Conservation (phyloP, 2,888 invertebrate species). For the Liposcelis brunnea region DNA sequence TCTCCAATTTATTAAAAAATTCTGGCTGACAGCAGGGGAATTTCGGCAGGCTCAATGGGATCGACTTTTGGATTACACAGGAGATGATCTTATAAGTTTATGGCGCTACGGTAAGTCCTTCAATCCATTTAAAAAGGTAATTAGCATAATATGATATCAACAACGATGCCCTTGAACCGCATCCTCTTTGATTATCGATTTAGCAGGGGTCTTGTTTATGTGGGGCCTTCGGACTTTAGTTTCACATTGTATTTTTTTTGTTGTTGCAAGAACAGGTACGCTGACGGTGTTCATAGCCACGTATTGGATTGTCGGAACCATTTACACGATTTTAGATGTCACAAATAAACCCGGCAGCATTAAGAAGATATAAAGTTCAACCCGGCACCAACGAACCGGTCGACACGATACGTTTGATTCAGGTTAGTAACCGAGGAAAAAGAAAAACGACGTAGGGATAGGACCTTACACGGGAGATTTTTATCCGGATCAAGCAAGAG, state of each 20-base stretch:
- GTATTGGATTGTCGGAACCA: constrained; percentile 57
- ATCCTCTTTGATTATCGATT: too few relatives aligned
- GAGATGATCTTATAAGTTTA: neutral
- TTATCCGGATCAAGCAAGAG: too few relatives aligned
- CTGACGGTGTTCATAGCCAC: constrained; percentile 40
- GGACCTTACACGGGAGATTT: too few relatives aligned
- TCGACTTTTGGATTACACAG: constrained; percentile 9
- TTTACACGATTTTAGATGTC: constrained; percentile 56
- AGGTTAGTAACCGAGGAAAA: constrained; percentile 26
- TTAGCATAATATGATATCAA: too few relatives aligned
- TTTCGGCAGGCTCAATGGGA: constrained; percentile 75
- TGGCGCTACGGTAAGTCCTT: constrained; percentile 1
- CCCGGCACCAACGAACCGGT: constrained; percentile 65
- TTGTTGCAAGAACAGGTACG: constrained; percentile 25
- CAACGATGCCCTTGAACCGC: too few relatives aligned
- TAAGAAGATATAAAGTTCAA: constrained; percentile 65
- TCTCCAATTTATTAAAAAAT: constrained; percentile 29
- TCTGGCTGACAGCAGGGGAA: constrained; percentile 73
- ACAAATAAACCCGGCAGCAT: constrained; percentile 52
- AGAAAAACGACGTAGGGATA: too few relatives aligned
- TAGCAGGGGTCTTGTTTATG: too few relatives aligned
- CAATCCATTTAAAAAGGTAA: too few relatives aligned
- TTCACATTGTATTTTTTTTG: too few relatives aligned
- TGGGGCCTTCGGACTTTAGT: too few relatives aligned
- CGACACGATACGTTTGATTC: constrained; percentile 36